These are phyloP conservation scores for Scotopteryx bipunctaria DNA, from an alignment of 2,888 invertebrate genomes.

Conservation along the genomic window DNA sequence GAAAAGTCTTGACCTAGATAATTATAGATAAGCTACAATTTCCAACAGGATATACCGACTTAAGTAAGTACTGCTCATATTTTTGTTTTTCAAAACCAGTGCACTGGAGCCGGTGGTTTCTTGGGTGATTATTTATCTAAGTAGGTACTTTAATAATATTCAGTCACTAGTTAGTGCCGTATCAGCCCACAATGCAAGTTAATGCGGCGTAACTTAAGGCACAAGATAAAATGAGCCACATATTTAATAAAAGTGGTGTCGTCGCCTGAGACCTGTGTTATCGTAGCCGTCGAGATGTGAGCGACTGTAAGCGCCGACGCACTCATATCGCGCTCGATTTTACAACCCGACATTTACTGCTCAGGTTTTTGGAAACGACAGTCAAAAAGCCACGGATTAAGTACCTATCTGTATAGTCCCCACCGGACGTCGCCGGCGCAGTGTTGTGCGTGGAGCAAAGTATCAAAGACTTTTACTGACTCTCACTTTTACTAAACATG, in stretches of 20 bases:
- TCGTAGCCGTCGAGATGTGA: constrained; percentile 72
- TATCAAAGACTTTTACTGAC: constrained; percentile 62
- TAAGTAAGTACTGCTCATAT: too few relatives aligned
- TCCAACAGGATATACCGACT: too few relatives aligned
- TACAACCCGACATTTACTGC: constrained; percentile 72
- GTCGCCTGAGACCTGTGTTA: constrained; percentile 72
- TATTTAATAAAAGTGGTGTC: constrained; percentile 72
- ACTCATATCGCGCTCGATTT: constrained; percentile 68
- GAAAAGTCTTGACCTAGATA: too few relatives aligned
- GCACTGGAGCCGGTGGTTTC: neutral
- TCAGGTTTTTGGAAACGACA: constrained; percentile 75
- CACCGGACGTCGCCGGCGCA: constrained; percentile 54
- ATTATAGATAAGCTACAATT: too few relatives aligned
- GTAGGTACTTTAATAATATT: constrained; percentile 18
- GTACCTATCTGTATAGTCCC: constrained; percentile 61
- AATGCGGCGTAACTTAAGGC: constrained; percentile 62
- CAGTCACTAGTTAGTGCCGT: constrained; percentile 34
- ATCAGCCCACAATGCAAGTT: constrained; percentile 50
- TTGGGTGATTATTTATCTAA: constrained; percentile 4
- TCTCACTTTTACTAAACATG: constrained; percentile 66
- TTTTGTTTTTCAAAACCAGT: too few relatives aligned
- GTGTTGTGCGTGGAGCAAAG: constrained; percentile 58
- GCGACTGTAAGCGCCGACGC: constrained; percentile 61
- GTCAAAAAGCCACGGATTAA: constrained; percentile 67
- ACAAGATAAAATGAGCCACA: constrained; percentile 72